phyloP scores from a whole-genome alignment of 2,797 vertebrate genomes.

The Pogoniulus pusillus region DNA sequence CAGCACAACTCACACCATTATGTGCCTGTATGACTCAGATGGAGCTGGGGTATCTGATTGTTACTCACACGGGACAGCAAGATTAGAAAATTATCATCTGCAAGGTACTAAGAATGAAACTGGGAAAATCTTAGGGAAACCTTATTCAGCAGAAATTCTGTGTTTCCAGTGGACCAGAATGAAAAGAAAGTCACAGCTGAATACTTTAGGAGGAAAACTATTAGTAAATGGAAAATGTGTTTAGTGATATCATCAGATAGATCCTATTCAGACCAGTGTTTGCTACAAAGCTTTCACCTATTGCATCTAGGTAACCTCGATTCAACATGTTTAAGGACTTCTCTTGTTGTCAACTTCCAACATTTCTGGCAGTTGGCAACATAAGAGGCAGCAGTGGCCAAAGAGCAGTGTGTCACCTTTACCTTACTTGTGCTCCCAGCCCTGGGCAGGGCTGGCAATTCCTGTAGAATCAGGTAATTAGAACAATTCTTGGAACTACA shows the following conservation, averaged over 20 bases:
- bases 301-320: not conserved
- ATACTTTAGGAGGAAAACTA: not conserved
- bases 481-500: not conserved
- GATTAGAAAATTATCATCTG: not conserved
- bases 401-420: not conserved
- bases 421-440: not conserved
- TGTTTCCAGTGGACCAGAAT: not conserved
- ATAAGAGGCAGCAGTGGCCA: not conserved
- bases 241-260: not conserved
- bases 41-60: not conserved
- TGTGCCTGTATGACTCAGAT: not conserved
- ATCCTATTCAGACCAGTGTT: not conserved
- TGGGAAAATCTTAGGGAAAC: not conserved
- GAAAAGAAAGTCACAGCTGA: constrained; percentile 9
- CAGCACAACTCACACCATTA: not conserved
- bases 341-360: not conserved
- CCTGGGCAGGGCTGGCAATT: not conserved
- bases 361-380: not conserved
- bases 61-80: not conserved
- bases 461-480: not conserved
- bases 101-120: not conserved
- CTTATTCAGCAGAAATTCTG: constrained; percentile 41
- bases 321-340: not conserved
- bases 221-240: not conserved
- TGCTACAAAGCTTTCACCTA: not conserved